Conservation (phyloP, 2,113 vertebrate species). For the Neogobius melanostomus region DNA sequence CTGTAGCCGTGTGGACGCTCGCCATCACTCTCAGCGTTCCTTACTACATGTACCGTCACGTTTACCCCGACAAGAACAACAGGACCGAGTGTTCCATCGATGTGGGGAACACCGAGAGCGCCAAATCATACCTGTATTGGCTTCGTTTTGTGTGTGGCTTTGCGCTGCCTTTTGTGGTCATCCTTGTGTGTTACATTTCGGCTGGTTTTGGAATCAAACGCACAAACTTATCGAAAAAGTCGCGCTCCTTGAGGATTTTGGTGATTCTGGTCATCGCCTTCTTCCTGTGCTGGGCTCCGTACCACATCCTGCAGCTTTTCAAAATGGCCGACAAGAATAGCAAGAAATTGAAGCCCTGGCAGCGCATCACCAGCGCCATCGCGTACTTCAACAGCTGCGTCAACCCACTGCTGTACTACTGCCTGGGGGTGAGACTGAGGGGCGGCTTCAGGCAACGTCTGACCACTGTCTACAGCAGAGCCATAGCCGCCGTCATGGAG, state of each 20-base stretch:
- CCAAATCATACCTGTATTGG: constrained; percentile 42
- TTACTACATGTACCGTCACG: constrained; percentile 61
- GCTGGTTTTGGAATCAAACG: constrained; percentile 61
- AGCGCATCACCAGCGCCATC: constrained; percentile 55
- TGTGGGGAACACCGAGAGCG: neutral
- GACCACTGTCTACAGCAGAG: constrained; percentile 52
- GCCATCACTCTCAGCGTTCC: constrained; percentile 67
- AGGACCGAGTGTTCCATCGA: constrained; percentile 66
- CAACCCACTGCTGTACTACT: constrained; percentile 81
- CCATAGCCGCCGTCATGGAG: constrained; percentile 56
- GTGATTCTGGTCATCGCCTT: constrained; percentile 69
- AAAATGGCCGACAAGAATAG: constrained; percentile 69
- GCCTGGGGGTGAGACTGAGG: constrained; percentile 68
- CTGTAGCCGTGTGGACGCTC: constrained; percentile 50
- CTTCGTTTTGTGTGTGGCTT: constrained; percentile 78
- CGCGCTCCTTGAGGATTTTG: constrained; percentile 69
- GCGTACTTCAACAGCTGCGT: constrained; percentile 81
- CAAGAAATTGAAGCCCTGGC: constrained; percentile 53
- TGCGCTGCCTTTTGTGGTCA: constrained; percentile 74
- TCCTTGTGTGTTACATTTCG: constrained; percentile 69
- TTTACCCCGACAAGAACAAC: constrained; percentile 58
- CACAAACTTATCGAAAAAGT: constrained; percentile 52
- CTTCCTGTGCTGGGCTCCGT: constrained; percentile 80
- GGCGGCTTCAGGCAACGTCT: constrained; percentile 55
- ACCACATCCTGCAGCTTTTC: constrained; percentile 73